Evolutionary conservation across 2,797 vertebrate species (phyloP), one percentile per base, ranked within the genome.

Genomic region (Ispidina lecontei): DNA sequence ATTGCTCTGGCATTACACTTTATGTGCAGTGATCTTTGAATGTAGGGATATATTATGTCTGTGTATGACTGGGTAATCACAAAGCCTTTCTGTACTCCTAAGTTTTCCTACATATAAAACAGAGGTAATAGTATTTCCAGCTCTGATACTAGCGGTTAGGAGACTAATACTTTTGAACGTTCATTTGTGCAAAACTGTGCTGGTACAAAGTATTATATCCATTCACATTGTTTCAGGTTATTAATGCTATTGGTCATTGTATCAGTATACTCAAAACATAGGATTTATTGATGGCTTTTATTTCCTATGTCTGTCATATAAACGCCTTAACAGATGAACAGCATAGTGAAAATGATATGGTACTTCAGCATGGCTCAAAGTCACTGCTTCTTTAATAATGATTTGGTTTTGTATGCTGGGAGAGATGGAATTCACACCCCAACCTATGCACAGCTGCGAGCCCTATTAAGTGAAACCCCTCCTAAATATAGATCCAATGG

Each of bases 271-370:
- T 84, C 89, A 89, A 95, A 96, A 96, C 92, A 94, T 84, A 80
- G 93, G 95, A 88, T 81, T 92, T 96, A 96, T 74, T 89, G 93
- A 90, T 94, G 65, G 70, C 81, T 97, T 97, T 96, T 97, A 96
- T 97, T 98, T 97, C 96, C 97, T 97, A 95, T 92, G 91, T 92
- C 95, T 95, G 94, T 89, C 94, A 97, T 94, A 95, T 96, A 97
- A 98, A 96, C 97, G 95, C 95, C 97, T 97, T 97, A 98, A 95
- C 97, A 96, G 96, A 95, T 96, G 96, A 96, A 89, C 92, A 94
- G 87, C 39, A 16, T 91, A 94, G 96, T 96, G 96, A 96, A 96
- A 97, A 96, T 96, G 97, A 97, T 88, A 94, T 91, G 91, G 88
- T 96, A 95, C 95, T 97, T 97, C 97, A 96, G 95, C 95, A 93